Evolutionary conservation across 2,888 invertebrate genomes (phyloP).

Genomic region (Brachyptera putata): DNA sequence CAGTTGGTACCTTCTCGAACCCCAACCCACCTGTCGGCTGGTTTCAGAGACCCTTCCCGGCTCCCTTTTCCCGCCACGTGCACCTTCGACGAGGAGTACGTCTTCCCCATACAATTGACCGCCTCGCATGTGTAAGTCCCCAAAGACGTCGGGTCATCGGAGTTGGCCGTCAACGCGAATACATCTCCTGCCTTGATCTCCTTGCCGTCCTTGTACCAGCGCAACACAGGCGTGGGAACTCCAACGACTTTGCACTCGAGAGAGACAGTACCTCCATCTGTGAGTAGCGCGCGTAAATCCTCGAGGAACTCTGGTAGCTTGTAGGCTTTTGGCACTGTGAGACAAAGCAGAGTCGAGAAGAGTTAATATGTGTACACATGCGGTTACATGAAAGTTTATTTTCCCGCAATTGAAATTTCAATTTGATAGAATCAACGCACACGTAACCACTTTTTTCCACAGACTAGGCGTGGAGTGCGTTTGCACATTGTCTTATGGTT

Average conservation of each 20-base stretch:
- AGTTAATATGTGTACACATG: too few relatives aligned
- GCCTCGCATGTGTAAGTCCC: conserved; percentile 88
- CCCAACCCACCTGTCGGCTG: conserved; percentile 60
- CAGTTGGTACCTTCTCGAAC: too few relatives aligned
- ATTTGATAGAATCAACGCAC: too few relatives aligned
- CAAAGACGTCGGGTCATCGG: conserved; percentile 78
- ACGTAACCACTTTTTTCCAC: too few relatives aligned
- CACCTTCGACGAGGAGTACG: conserved; percentile 77
- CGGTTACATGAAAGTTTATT: too few relatives aligned
- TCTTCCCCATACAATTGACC: conserved; percentile 81
- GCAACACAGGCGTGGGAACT: conserved; percentile 70
- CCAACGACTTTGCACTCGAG: conserved; percentile 89
- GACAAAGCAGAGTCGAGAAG: not conserved
- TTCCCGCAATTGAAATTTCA: too few relatives aligned
- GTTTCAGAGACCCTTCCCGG: conserved; percentile 63
- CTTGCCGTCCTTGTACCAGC: conserved; percentile 77
- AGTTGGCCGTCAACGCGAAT: conserved; percentile 79
- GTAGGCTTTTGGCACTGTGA: conserved; percentile 76
- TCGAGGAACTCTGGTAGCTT: conserved; percentile 84
- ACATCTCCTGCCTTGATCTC: conserved; percentile 88
- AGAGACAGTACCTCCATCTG: conserved; percentile 84
- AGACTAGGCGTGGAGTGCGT: too few relatives aligned
- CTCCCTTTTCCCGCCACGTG: conserved; percentile 72
- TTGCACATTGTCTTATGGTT: too few relatives aligned
- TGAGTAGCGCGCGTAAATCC: conserved; percentile 74